Evolutionary conservation across 2,797 vertebrate species (phyloP).

Genomic region (Eulemur mongoz): DNA sequence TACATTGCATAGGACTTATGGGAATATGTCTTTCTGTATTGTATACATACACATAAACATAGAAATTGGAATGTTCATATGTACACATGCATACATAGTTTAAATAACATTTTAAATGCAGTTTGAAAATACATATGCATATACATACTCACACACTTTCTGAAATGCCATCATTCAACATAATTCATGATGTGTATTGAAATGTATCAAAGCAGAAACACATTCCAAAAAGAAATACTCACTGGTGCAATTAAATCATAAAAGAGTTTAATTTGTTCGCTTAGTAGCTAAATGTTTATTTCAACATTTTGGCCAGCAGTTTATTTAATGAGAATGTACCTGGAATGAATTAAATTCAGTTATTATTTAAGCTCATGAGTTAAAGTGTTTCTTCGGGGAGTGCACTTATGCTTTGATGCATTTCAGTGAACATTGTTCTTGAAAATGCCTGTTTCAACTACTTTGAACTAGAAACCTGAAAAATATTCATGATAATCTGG

Average conservation of each 20-base stretch:
- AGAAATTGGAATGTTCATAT: conserved; percentile 77
- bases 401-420: conserved; percentile 55
- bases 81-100: conserved; percentile 77
- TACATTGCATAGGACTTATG: conserved; percentile 58
- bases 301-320: conserved; percentile 77
- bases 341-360: conserved; percentile 77
- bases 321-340: conserved; percentile 74
- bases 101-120: conserved; percentile 75
- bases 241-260: conserved; percentile 76
- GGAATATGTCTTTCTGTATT: conserved; percentile 70
- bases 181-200: conserved; percentile 79
- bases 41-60: conserved; percentile 74
- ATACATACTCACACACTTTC: conserved; percentile 75
- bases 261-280: conserved; percentile 69
- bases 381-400: conserved; percentile 74
- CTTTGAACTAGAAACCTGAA: conserved; percentile 49
- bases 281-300: conserved; percentile 79
- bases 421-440: conserved; percentile 66
- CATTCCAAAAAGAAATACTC: conserved; percentile 80
- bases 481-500: neutral
- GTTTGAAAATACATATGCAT: conserved; percentile 80
- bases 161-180: conserved; percentile 80
- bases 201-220: conserved; percentile 79
- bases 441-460: conserved; percentile 49
- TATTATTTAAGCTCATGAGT: conserved; percentile 74